Evolutionary conservation across 2,113 vertebrate genomes (phyloP).

Genomic region (Sylvia atricapilla): DNA sequence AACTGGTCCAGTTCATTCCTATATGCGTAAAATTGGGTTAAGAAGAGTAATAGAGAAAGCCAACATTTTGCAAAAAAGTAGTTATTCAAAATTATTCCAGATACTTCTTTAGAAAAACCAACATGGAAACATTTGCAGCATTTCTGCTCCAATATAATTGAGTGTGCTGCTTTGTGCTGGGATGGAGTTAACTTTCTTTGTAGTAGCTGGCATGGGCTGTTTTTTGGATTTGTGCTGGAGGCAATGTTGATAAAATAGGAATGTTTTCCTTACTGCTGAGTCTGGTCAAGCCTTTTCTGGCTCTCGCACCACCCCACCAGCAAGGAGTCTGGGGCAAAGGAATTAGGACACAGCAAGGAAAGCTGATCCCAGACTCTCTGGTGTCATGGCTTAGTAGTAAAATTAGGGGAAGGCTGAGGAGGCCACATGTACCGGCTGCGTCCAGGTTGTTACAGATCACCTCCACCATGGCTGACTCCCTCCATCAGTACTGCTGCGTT

Average conservation of each 20-base stretch:
- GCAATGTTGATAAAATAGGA: background rate
- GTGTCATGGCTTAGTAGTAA: background rate
- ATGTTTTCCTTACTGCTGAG: background rate
- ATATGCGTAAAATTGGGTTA: background rate
- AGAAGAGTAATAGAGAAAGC: background rate
- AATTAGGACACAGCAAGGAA: background rate
- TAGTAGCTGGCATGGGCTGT: background rate
- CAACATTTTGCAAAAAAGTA: background rate
- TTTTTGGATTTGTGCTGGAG: background rate
- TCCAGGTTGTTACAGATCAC: background rate
- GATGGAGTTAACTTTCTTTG: background rate
- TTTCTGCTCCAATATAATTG: background rate
- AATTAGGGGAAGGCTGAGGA: background rate
- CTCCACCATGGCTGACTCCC: background rate
- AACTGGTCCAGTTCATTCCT: background rate
- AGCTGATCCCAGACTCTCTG: background rate
- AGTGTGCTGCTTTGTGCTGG: background rate
- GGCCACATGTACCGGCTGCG: rapidly evolving
- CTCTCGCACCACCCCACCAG: background rate
- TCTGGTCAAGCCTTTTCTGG: background rate
- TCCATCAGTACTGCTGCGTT: background rate
- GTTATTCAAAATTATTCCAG: background rate
- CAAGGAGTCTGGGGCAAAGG: rapidly evolving
- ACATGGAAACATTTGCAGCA: background rate
- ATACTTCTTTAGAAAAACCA: background rate